These are phyloP conservation scores for Syngnathus rostellatus DNA, from an alignment of 2,797 vertebrate species.

Conservation along the genomic window DNA sequence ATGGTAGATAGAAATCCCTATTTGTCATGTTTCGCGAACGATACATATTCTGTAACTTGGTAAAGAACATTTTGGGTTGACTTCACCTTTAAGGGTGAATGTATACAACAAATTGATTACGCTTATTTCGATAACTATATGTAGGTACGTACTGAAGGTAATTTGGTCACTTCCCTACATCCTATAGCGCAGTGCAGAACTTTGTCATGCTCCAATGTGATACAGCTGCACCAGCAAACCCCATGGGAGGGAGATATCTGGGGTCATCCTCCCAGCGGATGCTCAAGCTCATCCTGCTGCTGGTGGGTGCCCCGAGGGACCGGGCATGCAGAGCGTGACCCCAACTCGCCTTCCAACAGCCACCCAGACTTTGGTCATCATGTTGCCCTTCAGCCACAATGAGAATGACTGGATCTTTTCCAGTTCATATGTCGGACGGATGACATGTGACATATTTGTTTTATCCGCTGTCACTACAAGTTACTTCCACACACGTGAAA, in stretches of 20 bases:
- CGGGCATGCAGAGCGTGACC: constrained; percentile 55
- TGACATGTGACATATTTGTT: neutral
- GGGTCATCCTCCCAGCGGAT: constrained; percentile 67
- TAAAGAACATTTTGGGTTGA: too few species aligned
- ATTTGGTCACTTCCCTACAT: neutral
- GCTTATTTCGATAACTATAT: too few species aligned
- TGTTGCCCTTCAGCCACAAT: constrained; percentile 47
- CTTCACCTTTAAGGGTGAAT: too few species aligned
- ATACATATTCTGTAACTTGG: too few species aligned
- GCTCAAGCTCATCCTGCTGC: constrained; percentile 65
- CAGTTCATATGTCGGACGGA: neutral
- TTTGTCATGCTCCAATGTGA: constrained; percentile 65
- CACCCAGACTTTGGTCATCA: constrained; percentile 61
- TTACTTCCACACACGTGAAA: constrained; percentile 9
- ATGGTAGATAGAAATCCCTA: too few species aligned
- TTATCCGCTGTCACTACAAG: neutral
- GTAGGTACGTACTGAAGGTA: neutral
- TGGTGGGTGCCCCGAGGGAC: constrained; percentile 62
- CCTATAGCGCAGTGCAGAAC: constrained; percentile 31
- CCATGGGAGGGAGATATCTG: constrained; percentile 42
- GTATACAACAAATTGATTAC: too few species aligned
- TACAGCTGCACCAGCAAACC: constrained; percentile 71
- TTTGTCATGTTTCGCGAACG: too few species aligned
- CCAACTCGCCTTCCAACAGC: constrained; percentile 35
- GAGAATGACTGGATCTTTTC: neutral